phyloP scores from a whole-genome alignment of 2,888 invertebrate genomes.

The Drosophila aldrichi region DNA sequence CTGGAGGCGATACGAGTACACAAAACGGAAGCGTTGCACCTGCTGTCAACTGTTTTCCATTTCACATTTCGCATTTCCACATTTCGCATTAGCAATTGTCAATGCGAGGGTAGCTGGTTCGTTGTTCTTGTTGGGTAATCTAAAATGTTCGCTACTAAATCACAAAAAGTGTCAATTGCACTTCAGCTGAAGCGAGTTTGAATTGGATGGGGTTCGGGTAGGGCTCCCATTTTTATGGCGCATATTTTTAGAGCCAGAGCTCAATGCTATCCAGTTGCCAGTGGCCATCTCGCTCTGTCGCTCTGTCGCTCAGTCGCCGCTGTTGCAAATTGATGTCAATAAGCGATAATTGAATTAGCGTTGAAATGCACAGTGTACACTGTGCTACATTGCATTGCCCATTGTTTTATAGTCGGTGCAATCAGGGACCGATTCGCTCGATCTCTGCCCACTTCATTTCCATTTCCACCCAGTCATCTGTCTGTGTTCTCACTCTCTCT shows the following conservation, averaged over 20 bases:
- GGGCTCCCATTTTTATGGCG: conserved; percentile 34
- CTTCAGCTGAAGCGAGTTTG: conserved; percentile 40
- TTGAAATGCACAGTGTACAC: conserved; percentile 69
- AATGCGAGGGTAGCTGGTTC: conserved; percentile 29
- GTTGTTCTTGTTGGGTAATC: conserved; percentile 43
- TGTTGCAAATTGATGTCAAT: conserved; percentile 78
- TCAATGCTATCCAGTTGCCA: conserved; percentile 9
- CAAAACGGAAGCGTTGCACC: conserved; percentile 43
- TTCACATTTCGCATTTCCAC: conserved; percentile 21
- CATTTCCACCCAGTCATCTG: background rate
- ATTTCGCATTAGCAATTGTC: conserved; percentile 67
- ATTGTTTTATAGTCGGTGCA: conserved; percentile 56
- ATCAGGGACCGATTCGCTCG: conserved; percentile 39
- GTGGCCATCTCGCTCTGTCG: conserved; percentile 9
- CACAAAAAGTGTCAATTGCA: conserved; percentile 78
- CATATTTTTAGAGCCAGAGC: conserved; percentile 46
- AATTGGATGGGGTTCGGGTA: background rate
- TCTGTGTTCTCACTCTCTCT: background rate
- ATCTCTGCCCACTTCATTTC: background rate
- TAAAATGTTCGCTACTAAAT: conserved; percentile 69
- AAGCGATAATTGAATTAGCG: conserved; percentile 82
- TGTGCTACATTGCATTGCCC: conserved; percentile 63
- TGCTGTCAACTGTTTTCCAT: conserved; percentile 56
- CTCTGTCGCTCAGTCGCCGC: conserved; percentile 13
- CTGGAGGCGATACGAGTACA: conserved; percentile 9